Evolutionary conservation across 2,888 invertebrate genomes (phyloP), one percentile per base, ranked within the genome.

Genomic region (Neoaliturus tenellus): DNA sequence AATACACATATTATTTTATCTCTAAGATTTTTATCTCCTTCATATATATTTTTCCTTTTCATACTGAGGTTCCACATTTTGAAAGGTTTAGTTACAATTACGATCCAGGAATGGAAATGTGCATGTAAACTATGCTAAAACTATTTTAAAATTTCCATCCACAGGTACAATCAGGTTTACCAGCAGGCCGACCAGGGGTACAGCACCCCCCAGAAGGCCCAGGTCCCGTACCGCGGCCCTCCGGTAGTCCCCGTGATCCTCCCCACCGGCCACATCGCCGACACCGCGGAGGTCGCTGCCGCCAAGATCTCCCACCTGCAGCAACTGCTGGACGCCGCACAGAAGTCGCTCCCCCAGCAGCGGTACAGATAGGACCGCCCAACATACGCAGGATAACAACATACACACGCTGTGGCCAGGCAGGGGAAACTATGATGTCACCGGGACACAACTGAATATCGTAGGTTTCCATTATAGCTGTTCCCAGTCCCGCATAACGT

Each of bases 201-300:
- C 23, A 23, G 8, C 23, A 25, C 67, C 4, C 62, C 20, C 25
- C 33, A 31, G 31, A 67, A 35, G 35, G 31, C 33, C 14, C 69
- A 20, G 35, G 31, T 41, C 1, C 28, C 75, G 25, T 78, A 78
- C 78, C 51, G 48, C 6, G 78, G 78, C 1, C 78, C 78, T 33
- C 78, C 78, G 1, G 78, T 55, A 6, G 55, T 55, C 4, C 48
- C 78, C 20, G 78, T 78, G 33, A 35, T 78, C 33, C 78, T 78
- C n/a, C 78, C 78, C 55, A n/a, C 31, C 14, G 78, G 78, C 3
- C 89, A 90, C 80, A 89, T 91, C 10, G 89, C 89, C 85, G 92
- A 92, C 85, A 91, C 91, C 0, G 90, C 91, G 12, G 92, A 92
- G 88, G 92, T 92, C 6, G 89, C 89, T 5, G 83, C 83, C 28